These are phyloP conservation scores for Drosophila infuscata DNA, from an alignment of 2,888 invertebrate species.

Conservation along the genomic window DNA sequence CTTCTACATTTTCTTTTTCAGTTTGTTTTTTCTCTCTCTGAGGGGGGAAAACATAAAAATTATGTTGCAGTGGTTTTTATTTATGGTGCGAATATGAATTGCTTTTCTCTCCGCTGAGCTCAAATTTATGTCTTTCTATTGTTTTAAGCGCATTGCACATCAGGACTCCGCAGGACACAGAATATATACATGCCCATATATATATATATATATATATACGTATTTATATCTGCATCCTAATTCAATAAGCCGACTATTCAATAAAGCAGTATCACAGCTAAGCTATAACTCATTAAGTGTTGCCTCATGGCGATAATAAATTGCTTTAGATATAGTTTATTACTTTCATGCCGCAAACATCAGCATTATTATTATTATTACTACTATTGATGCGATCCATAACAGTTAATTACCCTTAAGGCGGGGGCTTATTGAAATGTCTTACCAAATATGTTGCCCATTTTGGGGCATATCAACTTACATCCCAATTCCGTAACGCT, in stretches of 20 bases:
- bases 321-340: conserved; percentile 33
- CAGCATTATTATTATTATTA: conserved; percentile 6
- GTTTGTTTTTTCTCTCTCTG: background rate
- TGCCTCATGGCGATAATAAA: conserved; percentile 39
- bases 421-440: conserved; percentile 34
- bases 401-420: conserved; percentile 47
- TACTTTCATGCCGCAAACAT: conserved; percentile 25
- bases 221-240: conserved; percentile 54
- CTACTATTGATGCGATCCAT: conserved; percentile 10
- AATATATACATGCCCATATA: background rate
- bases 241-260: conserved; percentile 49
- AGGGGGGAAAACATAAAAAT: conserved; percentile 26
- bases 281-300: conserved; percentile 44
- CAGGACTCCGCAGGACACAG: conserved; percentile 10
- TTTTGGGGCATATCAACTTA: background rate
- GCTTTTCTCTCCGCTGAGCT: conserved; percentile 13
- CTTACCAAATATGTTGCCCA: background rate
- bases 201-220: background rate
- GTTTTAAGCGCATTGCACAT: conserved; percentile 31
- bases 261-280: conserved; percentile 19
- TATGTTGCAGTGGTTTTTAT: conserved; percentile 59
- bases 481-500: background rate
- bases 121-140: conserved; percentile 47
- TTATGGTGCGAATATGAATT: conserved; percentile 33
- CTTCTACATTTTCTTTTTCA: conserved; percentile 7